Conservation (phyloP, 2,888 invertebrate species). For the Diloba caeruleocephala region DNA sequence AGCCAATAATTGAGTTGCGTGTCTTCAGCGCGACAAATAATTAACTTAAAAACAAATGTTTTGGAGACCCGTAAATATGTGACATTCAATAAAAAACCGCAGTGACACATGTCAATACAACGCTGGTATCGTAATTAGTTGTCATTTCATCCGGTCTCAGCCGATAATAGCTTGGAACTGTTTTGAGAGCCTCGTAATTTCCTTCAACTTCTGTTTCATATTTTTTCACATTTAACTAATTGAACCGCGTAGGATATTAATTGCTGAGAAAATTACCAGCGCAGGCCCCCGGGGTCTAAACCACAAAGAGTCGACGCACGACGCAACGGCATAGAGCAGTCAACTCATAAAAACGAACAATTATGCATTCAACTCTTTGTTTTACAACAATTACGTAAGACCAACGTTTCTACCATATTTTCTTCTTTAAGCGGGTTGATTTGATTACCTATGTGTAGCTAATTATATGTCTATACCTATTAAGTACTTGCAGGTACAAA, state of each 20-base stretch:
- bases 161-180: conserved; percentile 67
- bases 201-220: conserved; percentile 75
- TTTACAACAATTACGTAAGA: conserved; percentile 73
- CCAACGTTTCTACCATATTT: conserved; percentile 68
- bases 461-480: conserved; percentile 39
- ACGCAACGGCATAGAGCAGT: conserved; percentile 60
- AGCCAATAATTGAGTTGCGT: conserved; percentile 1
- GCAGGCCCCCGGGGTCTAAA: conserved; percentile 75
- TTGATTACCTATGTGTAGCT: conserved; percentile 57
- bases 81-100: conserved; percentile 59
- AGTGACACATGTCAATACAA: conserved; percentile 74
- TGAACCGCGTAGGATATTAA: conserved; percentile 81
- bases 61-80: conserved; percentile 31
- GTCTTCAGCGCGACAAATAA: conserved; percentile 7
- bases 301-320: conserved; percentile 75
- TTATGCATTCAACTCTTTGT: conserved; percentile 75
- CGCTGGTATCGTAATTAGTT: conserved; percentile 69
- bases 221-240: conserved; percentile 83
- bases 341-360: conserved; percentile 79
- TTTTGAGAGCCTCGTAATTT: conserved; percentile 74
- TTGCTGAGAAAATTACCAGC: conserved; percentile 84
- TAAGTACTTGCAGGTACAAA: conserved; percentile 29
- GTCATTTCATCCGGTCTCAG: conserved; percentile 70
- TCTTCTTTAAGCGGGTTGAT: conserved; percentile 60
- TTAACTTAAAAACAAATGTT: conserved; percentile 25